Base-by-base conservation (phyloP, 1,140 invertebrate genomes). In the Atta cephalotes region DNA sequence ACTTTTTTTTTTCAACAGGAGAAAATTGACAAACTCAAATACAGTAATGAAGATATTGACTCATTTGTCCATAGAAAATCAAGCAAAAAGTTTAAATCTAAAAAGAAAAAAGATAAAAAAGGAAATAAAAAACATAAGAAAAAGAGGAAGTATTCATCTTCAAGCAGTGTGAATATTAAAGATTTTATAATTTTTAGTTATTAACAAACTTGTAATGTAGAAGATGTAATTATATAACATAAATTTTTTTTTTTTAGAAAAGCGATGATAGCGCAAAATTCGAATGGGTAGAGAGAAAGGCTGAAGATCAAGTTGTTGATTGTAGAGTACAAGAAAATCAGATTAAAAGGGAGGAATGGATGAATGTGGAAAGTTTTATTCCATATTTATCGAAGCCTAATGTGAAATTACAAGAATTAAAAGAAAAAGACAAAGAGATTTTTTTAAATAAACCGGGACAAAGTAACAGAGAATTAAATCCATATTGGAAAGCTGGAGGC, bases 401-500 rank as follows among this genome's bases (percentile, higher is more conserved):
- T 93, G 96, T 93, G 89, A 68, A 94, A 95, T 72, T 91, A 92
- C 63, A 95, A 95, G 86, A 91, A 87, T 58, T 94, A 93, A 51
- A 91, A 93, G 90, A 92, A 25, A 90, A 92, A 85, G 85, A 96
- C 78, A 91, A 96, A 53, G 96, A 96, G 18, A 96, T 58, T 31
- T 91, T 93, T 49, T 87, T 94, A 45, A 92, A 97, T 90, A 96
- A 98, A 96, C 97, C 97, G 58, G 97, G 97, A 3, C 97, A 97
- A 87, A 97, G 97, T 92, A 93, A 92, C 3, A 95, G 96, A 91
- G 98, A 99, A 95, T 95, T 99, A 66, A 99, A 99, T 96, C 98
- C 98, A 1, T 98, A 98, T 94, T 99, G 98, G 98, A 98, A 98
- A 96, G 96, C 97, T 95, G 98, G 98, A 81, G 98, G 98, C 14